Evolutionary conservation across 2,797 vertebrate genomes (phyloP).

Genomic region (Rachycentron canadum): DNA sequence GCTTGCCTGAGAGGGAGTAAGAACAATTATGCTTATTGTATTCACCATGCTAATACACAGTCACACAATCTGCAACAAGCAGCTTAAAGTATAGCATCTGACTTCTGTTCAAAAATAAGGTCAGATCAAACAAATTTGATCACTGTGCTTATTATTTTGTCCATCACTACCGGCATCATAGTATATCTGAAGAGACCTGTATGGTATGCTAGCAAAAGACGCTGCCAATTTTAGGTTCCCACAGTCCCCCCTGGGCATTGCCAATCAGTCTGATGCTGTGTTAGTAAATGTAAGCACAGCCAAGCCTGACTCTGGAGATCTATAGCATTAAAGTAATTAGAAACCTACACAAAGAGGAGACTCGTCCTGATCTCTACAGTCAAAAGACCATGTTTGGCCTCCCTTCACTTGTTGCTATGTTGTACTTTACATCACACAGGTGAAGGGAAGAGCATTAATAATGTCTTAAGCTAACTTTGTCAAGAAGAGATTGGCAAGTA

Average conservation of each 20-base stretch:
- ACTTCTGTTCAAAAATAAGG: slow-evolving; percentile 17
- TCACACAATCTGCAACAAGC: slow-evolving; percentile 9
- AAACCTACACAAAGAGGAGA: slow-evolving; percentile 12
- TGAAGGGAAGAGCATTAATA: slow-evolving; percentile 23
- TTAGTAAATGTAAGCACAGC: slow-evolving; percentile 38
- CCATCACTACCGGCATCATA: too few relatives aligned
- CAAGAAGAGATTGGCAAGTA: slow-evolving; percentile 44
- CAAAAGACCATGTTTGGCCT: slow-evolving; percentile 15
- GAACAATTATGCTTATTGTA: not conserved
- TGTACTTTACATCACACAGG: not conserved
- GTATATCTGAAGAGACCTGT: slow-evolving; percentile 52
- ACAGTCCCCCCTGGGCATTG: slow-evolving; percentile 29
- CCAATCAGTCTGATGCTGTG: slow-evolving; percentile 47
- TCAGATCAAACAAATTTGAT: slow-evolving; percentile 35
- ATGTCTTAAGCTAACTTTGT: slow-evolving; percentile 42
- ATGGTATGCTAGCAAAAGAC: slow-evolving; percentile 35
- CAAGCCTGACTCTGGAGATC: slow-evolving; percentile 20
- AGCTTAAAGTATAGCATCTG: not conserved
- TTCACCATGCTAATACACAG: not conserved
- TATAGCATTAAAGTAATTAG: slow-evolving; percentile 27
- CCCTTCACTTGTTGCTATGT: slow-evolving; percentile 8
- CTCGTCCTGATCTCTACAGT: not conserved
- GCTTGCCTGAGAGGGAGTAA: not conserved
- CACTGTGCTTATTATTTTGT: slow-evolving; percentile 26
- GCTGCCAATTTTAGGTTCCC: slow-evolving; percentile 45